Evolutionary conservation across 2,888 invertebrate species (phyloP).

Genomic region (Cylloceria caligata): DNA sequence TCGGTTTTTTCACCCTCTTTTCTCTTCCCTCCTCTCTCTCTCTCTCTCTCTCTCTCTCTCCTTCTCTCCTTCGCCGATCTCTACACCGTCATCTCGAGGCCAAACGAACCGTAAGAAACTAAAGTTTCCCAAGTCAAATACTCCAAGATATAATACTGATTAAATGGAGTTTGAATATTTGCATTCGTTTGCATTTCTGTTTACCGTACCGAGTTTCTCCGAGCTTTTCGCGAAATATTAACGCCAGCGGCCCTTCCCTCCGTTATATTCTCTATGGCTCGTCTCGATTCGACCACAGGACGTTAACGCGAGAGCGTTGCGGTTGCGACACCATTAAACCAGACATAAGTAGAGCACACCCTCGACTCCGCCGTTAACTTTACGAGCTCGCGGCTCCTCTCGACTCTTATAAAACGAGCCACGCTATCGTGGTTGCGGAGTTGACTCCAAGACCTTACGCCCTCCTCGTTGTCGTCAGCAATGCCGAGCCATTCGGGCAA

Average conservation of each 20-base stretch:
- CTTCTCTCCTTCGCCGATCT: not conserved
- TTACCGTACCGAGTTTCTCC: slow-evolving; percentile 12
- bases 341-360: slow-evolving; percentile 44
- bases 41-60: not conserved
- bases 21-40: not conserved
- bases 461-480: slow-evolving; percentile 36
- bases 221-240: not conserved
- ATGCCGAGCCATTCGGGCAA: slow-evolving; percentile 25
- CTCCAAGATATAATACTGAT: not conserved
- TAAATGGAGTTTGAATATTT: slow-evolving; percentile 39
- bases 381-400: slow-evolving; percentile 25
- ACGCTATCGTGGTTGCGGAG: slow-evolving; percentile 15
- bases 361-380: slow-evolving; percentile 43
- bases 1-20: not conserved
- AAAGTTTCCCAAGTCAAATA: slow-evolving; percentile 1
- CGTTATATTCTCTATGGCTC: slow-evolving; percentile 2
- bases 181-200: slow-evolving; percentile 37
- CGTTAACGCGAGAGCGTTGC: slow-evolving; percentile 32
- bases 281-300: slow-evolving; percentile 28
- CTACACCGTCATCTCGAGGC: not conserved
- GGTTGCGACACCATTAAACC: slow-evolving; percentile 45
- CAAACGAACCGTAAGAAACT: slow-evolving; percentile 1
- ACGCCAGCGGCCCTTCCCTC: slow-evolving; percentile 9
- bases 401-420: slow-evolving; percentile 23
- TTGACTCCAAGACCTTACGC: slow-evolving; percentile 25